A percentile compares a stretch with the other conserved stretches of the same genome.
These are phyloP conservation scores for Nomada hirtipes DNA, from an alignment of 2,888 invertebrate species.

Conservation along the genomic window DNA sequence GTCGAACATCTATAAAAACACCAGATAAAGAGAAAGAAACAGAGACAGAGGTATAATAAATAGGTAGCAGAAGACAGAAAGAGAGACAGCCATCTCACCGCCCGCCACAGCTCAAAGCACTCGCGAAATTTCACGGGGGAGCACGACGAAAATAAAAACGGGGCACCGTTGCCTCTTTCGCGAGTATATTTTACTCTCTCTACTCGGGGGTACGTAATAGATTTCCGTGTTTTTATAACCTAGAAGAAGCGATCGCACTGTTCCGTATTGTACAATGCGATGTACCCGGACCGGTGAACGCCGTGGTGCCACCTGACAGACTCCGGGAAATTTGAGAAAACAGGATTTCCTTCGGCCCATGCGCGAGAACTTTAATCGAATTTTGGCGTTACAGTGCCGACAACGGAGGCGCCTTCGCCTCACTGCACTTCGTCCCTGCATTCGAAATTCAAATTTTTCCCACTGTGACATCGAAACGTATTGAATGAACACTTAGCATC, in stretches of 20 bases:
- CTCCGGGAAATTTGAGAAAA: conserved; percentile 81
- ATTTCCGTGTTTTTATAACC: conserved; percentile 72
- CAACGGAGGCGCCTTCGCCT: conserved; percentile 66
- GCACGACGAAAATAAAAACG: conserved; percentile 57
- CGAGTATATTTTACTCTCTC: conserved; percentile 51
- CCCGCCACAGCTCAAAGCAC: conserved; percentile 76
- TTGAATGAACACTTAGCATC: too few species aligned
- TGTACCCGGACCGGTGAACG: conserved; percentile 69
- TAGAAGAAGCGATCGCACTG: conserved; percentile 71
- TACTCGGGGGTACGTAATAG: conserved; percentile 47
- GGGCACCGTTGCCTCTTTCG: conserved; percentile 55
- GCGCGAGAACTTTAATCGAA: conserved; percentile 81
- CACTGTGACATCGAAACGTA: background rate
- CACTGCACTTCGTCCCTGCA: conserved; percentile 25
- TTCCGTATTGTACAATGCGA: conserved; percentile 57
- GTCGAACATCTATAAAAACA: conserved; percentile 69
- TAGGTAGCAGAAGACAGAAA: conserved; percentile 61
- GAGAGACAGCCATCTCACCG: conserved; percentile 79
- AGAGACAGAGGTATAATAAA: conserved; percentile 36
- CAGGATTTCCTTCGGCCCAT: conserved; percentile 79
- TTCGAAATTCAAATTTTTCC: conserved; percentile 33
- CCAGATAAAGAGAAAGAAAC: conserved; percentile 55
- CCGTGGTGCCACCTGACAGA: conserved; percentile 82
- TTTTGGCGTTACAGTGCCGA: conserved; percentile 75
- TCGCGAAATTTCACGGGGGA: conserved; percentile 71